Conservation (phyloP, 2,888 invertebrate species). For the Reticulitermes lucifugus region DNA sequence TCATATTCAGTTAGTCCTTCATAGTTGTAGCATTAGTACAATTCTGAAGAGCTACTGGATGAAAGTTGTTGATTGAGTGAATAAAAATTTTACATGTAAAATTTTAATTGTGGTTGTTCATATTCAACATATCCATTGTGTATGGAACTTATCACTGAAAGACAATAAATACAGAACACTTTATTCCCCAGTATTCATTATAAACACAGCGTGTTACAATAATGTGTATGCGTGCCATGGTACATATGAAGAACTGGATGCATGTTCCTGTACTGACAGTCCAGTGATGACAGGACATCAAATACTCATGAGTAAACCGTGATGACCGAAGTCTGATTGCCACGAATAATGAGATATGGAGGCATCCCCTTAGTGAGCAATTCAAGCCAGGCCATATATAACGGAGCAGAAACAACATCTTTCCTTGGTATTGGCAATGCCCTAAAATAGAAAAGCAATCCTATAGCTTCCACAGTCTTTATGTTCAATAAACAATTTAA, state of each 20-base stretch:
- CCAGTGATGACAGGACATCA: neutral
- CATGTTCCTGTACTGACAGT: neutral
- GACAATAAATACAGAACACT: neutral
- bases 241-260: neutral
- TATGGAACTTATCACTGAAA: neutral
- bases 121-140: neutral
- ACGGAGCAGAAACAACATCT: conserved; percentile 65
- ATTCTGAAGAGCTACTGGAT: neutral
- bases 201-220: neutral
- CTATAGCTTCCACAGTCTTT: too few species aligned
- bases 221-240: neutral
- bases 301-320: conserved; percentile 61
- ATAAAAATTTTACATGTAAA: neutral
- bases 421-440: conserved; percentile 70
- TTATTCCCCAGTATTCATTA: neutral
- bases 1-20: neutral
- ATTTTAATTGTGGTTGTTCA: neutral
- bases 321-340: conserved; percentile 61
- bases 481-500: too few species aligned
- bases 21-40: neutral
- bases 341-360: conserved; percentile 65
- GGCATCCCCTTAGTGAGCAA: conserved; percentile 68
- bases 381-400: conserved; percentile 72
- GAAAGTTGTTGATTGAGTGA: neutral
- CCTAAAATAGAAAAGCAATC: conserved; percentile 58